phyloP scores from a whole-genome alignment of 2,888 invertebrate species.

The Entomobrya proxima region DNA sequence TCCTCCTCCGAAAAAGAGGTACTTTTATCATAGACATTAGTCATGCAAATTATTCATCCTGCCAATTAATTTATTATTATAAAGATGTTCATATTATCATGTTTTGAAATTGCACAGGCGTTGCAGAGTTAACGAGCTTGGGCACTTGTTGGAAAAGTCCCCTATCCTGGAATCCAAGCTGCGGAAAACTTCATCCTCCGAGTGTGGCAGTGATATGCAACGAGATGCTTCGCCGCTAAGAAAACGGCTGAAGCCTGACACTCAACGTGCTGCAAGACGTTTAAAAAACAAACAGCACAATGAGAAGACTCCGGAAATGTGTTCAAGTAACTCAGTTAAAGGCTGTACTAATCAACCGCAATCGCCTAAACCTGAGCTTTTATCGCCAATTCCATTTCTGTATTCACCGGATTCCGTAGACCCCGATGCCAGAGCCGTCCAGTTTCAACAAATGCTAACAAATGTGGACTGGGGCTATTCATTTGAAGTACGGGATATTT shows the following conservation, averaged over 20 bases:
- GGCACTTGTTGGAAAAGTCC: conserved; percentile 71
- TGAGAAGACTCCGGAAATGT: conserved; percentile 52
- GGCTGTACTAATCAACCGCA: conserved; percentile 51
- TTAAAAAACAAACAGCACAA: conserved; percentile 39
- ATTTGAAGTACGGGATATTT: conserved; percentile 71
- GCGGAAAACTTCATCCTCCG: conserved; percentile 69
- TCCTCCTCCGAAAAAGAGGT: conserved; percentile 73
- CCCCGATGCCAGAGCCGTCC: conserved; percentile 70
- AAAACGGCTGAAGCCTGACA: conserved; percentile 41
- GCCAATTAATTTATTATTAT: background rate
- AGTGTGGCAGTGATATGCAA: conserved; percentile 62
- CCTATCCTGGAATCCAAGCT: conserved; percentile 73
- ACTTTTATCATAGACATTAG: too few species aligned
- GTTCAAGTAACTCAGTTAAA: conserved; percentile 57
- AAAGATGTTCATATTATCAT: background rate
- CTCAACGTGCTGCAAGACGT: conserved; percentile 32
- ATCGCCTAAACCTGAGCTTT: conserved; percentile 58
- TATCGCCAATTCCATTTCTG: conserved; percentile 62
- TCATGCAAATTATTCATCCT: background rate
- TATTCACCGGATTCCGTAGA: conserved; percentile 62
- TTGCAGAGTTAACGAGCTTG: conserved; percentile 73
- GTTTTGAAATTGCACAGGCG: conserved; percentile 49
- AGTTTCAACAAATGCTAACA: conserved; percentile 70
- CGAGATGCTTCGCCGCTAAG: conserved; percentile 52
- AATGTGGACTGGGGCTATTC: conserved; percentile 71